Conservation (phyloP, 2,113 vertebrate species). For the Cairina moschata region DNA sequence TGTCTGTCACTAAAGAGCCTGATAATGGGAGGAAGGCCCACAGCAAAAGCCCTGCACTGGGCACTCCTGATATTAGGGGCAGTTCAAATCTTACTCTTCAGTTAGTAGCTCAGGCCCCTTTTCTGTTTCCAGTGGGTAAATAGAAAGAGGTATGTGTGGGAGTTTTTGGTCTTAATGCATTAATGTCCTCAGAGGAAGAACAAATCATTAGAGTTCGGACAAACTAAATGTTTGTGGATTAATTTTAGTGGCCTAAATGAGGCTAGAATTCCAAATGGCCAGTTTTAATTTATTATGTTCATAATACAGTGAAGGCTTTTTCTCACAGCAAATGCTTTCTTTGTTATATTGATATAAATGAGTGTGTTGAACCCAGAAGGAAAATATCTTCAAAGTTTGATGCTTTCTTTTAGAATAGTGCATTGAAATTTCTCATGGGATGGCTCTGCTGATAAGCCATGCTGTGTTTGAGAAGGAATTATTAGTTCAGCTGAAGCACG, state of each 20-base stretch:
- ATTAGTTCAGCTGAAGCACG: background rate
- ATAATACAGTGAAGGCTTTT: conserved; percentile 13
- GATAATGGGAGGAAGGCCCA: background rate
- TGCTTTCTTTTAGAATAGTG: background rate
- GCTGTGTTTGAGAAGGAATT: background rate
- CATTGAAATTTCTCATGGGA: background rate
- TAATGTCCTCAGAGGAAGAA: background rate
- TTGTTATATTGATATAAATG: conserved; percentile 14
- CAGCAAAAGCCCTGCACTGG: background rate
- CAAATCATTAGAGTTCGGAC: background rate
- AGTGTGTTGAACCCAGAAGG: background rate
- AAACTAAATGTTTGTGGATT: conserved; percentile 6
- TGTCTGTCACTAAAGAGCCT: background rate
- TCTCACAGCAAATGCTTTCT: conserved; percentile 49
- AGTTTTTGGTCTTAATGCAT: background rate
- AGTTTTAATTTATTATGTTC: background rate
- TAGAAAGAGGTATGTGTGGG: background rate
- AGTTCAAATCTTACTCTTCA: background rate
- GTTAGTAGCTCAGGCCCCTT: background rate
- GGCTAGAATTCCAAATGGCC: background rate
- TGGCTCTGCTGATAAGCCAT: background rate
- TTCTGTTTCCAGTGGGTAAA: background rate
- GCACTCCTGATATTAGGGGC: background rate
- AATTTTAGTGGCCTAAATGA: background rate
- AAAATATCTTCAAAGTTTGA: conserved; percentile 7